Percentiles rank a stretch among this genome's conserved stretches.
phyloP scores from a whole-genome alignment of 2,113 vertebrate species.

The Opisthocomus hoazin region DNA sequence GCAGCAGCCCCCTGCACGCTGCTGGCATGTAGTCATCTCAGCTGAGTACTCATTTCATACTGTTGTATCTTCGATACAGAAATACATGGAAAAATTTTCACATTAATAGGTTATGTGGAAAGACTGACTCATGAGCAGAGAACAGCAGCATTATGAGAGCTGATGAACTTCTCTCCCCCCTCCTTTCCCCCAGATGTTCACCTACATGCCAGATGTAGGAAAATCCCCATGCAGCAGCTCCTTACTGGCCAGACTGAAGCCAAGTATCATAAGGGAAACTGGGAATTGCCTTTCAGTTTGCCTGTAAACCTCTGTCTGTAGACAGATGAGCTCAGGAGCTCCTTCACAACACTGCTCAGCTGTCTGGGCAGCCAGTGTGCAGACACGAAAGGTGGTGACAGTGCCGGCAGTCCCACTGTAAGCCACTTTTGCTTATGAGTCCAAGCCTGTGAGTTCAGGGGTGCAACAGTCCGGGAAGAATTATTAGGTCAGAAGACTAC shows the following conservation, averaged over 20 bases:
- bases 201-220: slow-evolving; percentile 25
- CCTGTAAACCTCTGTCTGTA: neutral
- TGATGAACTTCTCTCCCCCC: neutral
- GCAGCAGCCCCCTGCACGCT: neutral
- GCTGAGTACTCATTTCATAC: neutral
- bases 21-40: neutral
- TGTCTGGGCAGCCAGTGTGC: neutral
- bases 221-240: neutral
- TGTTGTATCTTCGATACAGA: neutral
- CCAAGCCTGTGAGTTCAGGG: neutral
- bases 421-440: neutral
- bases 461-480: neutral
- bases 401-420: neutral
- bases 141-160: neutral
- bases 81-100: neutral
- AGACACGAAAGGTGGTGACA: neutral
- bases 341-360: neutral
- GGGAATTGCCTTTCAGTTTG: neutral
- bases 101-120: neutral
- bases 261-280: neutral
- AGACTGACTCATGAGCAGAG: slow-evolving; percentile 7
- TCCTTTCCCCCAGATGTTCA: neutral
- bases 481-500: neutral
- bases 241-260: neutral
- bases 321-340: neutral